These are phyloP conservation scores for Sander lucioperca DNA, from an alignment of 2,113 vertebrate species.

Conservation along the genomic window DNA sequence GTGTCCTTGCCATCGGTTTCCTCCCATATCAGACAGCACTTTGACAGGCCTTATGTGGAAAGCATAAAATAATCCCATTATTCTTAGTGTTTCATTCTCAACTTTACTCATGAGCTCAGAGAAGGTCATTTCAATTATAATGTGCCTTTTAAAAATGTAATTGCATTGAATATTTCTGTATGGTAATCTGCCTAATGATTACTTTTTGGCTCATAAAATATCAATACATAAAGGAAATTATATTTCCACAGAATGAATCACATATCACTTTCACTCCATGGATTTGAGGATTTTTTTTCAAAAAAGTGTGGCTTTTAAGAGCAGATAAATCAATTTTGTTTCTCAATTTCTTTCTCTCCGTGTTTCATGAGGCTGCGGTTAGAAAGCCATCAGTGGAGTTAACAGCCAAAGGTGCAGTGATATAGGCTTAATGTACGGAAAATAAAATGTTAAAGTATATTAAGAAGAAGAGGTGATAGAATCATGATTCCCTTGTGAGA, in stretches of 20 bases:
- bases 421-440: neutral
- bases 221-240: conserved; percentile 48
- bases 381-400: neutral
- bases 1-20: conserved; percentile 34
- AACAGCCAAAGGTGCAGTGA: neutral
- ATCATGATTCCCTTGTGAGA: neutral
- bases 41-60: conserved; percentile 35
- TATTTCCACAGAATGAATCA: conserved; percentile 41
- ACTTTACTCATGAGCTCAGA: conserved; percentile 31
- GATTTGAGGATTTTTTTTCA: conserved; percentile 20
- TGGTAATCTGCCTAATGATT: conserved; percentile 62
- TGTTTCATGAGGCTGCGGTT: neutral
- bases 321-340: conserved; percentile 45
- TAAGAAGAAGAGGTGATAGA: neutral
- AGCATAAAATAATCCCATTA: conserved; percentile 24
- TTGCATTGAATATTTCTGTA: conserved; percentile 55
- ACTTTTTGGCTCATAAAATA: conserved; percentile 48
- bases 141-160: conserved; percentile 43
- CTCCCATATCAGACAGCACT: conserved; percentile 36
- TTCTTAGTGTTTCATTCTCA: conserved; percentile 23
- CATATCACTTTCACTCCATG: conserved; percentile 24
- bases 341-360: conserved; percentile 1
- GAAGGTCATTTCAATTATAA: conserved; percentile 66
- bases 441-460: neutral
- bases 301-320: conserved; percentile 35